Percentiles rank a stretch among this genome's conserved stretches.
phyloP scores from a whole-genome alignment of 2,888 invertebrate species.

The Camptogramma bilineatum region DNA sequence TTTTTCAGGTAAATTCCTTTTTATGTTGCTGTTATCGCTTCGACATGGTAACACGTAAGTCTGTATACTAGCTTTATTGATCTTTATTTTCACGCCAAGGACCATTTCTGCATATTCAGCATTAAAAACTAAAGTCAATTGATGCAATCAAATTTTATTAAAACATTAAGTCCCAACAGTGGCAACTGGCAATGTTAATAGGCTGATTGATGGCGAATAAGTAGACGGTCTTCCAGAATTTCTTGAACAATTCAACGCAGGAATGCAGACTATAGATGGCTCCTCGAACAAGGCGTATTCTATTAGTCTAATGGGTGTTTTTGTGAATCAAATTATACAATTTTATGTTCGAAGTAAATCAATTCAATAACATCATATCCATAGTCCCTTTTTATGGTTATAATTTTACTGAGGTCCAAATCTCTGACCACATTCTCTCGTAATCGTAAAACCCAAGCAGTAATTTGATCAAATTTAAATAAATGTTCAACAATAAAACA shows the following conservation, averaged over 20 bases:
- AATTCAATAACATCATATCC: constrained; percentile 42
- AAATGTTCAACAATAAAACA: constrained; percentile 59
- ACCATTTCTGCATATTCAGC: not conserved
- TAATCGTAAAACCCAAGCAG: constrained; percentile 52
- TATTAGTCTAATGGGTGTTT: not conserved
- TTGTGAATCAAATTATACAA: constrained; percentile 13
- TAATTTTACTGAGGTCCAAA: constrained; percentile 45
- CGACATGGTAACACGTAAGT: constrained; percentile 45
- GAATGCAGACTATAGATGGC: not conserved
- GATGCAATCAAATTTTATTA: constrained; percentile 31
- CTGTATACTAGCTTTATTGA: constrained; percentile 36
- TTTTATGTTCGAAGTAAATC: constrained; percentile 37
- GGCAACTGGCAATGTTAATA: constrained; percentile 4
- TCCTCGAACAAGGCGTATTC: not conserved
- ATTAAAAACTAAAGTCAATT: constrained; percentile 24
- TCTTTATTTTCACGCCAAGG: constrained; percentile 8
- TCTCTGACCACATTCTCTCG: constrained; percentile 44
- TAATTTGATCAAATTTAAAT: constrained; percentile 71
- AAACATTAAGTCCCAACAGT: constrained; percentile 20
- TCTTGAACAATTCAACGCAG: not conserved
- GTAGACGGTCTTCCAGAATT: constrained; percentile 3
- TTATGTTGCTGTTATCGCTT: constrained; percentile 43
- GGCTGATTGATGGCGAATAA: constrained; percentile 3
- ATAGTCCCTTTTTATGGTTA: constrained; percentile 33
- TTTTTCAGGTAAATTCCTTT: constrained; percentile 63